Evolutionary conservation across 2,888 invertebrate genomes (phyloP), one percentile per base, ranked within the genome.

Genomic region (Theodoxus fluviatilis): DNA sequence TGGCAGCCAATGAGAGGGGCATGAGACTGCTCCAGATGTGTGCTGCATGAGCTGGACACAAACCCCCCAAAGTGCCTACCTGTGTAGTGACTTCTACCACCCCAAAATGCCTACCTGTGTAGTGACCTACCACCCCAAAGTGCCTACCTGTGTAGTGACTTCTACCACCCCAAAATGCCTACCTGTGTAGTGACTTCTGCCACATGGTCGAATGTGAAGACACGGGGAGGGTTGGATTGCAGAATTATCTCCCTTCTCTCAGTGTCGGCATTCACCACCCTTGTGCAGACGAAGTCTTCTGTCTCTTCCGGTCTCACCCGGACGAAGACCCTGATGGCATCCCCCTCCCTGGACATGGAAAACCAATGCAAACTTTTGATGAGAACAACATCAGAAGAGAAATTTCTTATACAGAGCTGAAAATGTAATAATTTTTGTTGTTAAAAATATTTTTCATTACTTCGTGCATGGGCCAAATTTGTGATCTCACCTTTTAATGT

Each of bases 171-270:
- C 12, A 69, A 31, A 28, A 37, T 25, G 22, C 52, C 61, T 71
- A 85, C 85, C 84, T 86, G 85, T 18, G 82, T 78, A 6, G 78
- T 75, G 64, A 76, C 67, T 70, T 85, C 84, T 18, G 81, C 83
- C 2, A 85, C 83, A 71, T 81, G 75, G 70, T 86, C 85, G 72
- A 81, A 86, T 0, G 83, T 81, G 69, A 84, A 86, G 2, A 79
- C 68, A 68, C 81, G 81, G 0, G 82, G 76, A 18, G 83, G 83
- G 55, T 81, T 83, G 64, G 78, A 73, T 12, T 80, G 73, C 66
- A 85, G 75, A 4, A 79, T 79, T 12, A 85, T 73, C 1, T 79
- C 77, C 55, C 75, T 80, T 22, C 73, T 72, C 9, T 31, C 59
- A 0, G 72, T 73, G 70, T 82, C 79, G 1, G 82, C 83, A 12